phyloP scores from a whole-genome alignment of 1,140 invertebrate species.

The Adelges cooleyi region DNA sequence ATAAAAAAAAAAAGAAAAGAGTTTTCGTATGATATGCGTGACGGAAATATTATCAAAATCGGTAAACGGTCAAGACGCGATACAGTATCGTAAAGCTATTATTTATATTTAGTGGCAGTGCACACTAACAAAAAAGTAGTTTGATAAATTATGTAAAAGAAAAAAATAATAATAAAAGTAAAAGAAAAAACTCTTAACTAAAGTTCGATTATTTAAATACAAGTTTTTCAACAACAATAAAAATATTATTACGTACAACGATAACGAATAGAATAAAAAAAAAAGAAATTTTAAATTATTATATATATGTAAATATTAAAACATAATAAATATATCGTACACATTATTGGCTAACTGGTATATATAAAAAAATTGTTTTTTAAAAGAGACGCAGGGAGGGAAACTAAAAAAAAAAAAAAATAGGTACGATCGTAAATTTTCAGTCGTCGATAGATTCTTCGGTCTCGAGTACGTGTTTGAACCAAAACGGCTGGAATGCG shows the following conservation, averaged over 20 bases:
- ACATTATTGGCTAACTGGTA: constrained; percentile 1
- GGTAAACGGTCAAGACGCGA: neutral
- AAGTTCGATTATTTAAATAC: neutral
- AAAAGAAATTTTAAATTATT: neutral
- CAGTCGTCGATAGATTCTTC: constrained; percentile 40
- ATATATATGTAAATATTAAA: no score
- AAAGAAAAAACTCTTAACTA: neutral
- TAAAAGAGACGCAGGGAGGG: no score
- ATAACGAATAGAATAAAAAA: constrained; percentile 11
- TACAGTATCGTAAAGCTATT: neutral
- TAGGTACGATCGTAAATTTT: constrained; percentile 1
- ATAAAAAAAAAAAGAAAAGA: neutral
- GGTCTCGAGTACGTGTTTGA: constrained; percentile 67
- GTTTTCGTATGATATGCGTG: neutral
- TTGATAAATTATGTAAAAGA: no score
- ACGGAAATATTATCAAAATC: neutral
- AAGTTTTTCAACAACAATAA: constrained; percentile 10
- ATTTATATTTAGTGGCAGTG: constrained; percentile 10
- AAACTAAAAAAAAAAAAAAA: neutral
- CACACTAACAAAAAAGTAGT: no score
- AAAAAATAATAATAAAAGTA: neutral
- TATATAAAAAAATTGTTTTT: constrained; percentile 6
- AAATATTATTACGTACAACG: constrained; percentile 18
- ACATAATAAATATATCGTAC: neutral
- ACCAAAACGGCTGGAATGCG: constrained; percentile 84